Base-by-base conservation (phyloP, 1,140 invertebrate species). In the Leucophenga varia region DNA sequence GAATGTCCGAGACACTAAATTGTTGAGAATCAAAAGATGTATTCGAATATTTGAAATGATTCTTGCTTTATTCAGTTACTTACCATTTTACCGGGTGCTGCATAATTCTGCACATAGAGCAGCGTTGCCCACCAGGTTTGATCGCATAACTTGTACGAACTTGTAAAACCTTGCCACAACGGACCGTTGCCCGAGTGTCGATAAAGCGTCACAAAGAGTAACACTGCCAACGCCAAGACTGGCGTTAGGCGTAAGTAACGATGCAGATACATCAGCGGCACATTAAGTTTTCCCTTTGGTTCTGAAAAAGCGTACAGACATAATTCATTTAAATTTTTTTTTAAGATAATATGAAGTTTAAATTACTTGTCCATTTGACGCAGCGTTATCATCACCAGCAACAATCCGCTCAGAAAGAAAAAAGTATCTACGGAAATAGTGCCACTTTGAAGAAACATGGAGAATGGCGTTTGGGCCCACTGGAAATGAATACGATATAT, bases 1-100 rank as follows among this genome's bases (percentile, higher is more conserved):
- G 89, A 85, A 79, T 90, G 90, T 31, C 88, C 88, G 84, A 94
- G 86, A 60, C 91, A 94, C 90, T 92, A 43, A 22, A 19, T 32
- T 44, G 19, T 28, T 32, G 14, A 16, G 3, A n/a, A 28, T 30
- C n/a, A n/a, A n/a, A n/a, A n/a, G 5, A 13, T 1, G 13, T n/a
- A n/a, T n/a, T n/a, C n/a, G n/a, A n/a, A n/a, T n/a, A n/a, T n/a
- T n/a, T 13, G 1, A 1, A 0, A 9, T n/a, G n/a, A n/a, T n/a
- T n/a, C n/a, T n/a, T n/a, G n/a, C n/a, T n/a, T n/a, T n/a, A n/a
- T 1, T 39, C 16, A 1, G n/a, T n/a, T 9, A 50, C 54, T 44
- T 36, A 72, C 70, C 61, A 73, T 72, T 20, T 59, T 42, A 0
- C 70, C 64, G 2, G 70, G 19, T 9, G 70, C 60, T n/a, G n/a